A percentile compares a stretch with the other conserved stretches of the same genome.
Evolutionary conservation across 2,797 vertebrate species (phyloP).

Genomic region (Gephyroberyx darwinii): DNA sequence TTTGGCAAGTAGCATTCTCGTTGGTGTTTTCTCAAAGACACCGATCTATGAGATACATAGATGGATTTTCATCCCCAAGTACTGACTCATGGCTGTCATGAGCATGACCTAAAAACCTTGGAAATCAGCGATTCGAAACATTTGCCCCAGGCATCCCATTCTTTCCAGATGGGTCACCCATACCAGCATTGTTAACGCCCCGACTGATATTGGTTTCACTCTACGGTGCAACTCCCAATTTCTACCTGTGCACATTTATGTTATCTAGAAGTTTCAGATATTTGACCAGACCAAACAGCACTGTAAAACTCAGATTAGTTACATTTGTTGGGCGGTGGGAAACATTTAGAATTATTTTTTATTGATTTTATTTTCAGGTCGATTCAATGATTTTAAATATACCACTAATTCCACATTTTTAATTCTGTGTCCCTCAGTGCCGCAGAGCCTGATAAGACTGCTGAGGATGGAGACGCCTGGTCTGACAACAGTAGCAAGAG

Average conservation of each 20-base stretch:
- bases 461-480: slow-evolving; percentile 10
- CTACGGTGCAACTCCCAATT: background rate
- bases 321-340: background rate
- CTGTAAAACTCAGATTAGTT: background rate
- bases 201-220: background rate
- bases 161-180: background rate
- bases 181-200: background rate
- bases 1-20: slow-evolving; percentile 7
- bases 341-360: too few relatives aligned
- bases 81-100: background rate
- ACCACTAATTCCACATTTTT: background rate
- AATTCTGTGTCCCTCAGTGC: slow-evolving; percentile 43
- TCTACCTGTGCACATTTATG: background rate
- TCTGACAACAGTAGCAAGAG: slow-evolving; percentile 12
- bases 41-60: background rate
- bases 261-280: too few relatives aligned
- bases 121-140: background rate
- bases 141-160: background rate
- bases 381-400: background rate
- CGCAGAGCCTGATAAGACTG: slow-evolving; percentile 6
- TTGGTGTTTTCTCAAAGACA: slow-evolving; percentile 5
- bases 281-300: too few relatives aligned
- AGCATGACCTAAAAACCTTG: background rate
- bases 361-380: background rate
- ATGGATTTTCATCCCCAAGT: background rate